Base-by-base conservation (phyloP, 2,797 vertebrate species). In the Cheirogaleus major region DNA sequence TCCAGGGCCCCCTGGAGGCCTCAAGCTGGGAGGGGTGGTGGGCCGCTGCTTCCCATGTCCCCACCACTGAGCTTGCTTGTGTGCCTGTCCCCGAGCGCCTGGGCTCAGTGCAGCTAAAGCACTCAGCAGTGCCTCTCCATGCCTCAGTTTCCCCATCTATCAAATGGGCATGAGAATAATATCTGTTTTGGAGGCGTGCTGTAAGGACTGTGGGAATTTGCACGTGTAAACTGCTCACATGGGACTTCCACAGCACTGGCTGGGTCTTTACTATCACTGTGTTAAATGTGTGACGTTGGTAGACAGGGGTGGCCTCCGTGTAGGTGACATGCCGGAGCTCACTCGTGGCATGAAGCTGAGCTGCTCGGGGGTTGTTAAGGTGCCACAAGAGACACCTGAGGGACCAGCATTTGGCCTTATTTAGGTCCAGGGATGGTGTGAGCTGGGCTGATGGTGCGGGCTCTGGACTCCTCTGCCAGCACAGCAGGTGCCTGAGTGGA, bases 251-350 rank as follows among this genome's bases (percentile, higher is more conserved):
- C 17, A 2, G 4, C 1, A 1, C 78, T 15, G 75, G n/a, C 50
- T 32, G 27, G 17, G 27, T 3, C 9, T 1, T 20, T 12, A 2
- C 14, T 3, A 0, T 32, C 38, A 10, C 10, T 1, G 4, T 7
- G 52, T 69, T 45, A 27, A 12, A 27, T 5, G 41, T 61, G 13
- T 7, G 83, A 9, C 4, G 0, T 17, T 1, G 2, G 38, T 22
- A 0, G 11, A 8, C 10, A 75, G 10, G 50, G 32, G 12, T 0
- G 5, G 13, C 38, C 5, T 22, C 43, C 4, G 0, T 23, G 30
- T 5, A 1, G 30, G 27, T 70, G 18, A 22, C 18, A n/a, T 35
- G 41, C 41, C 0, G 61, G 38, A 32, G 17, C 17, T 32, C 65
- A 9, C 22, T 20, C 13, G 0, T 25, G 32, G 55, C 59, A 4